Percentiles rank a stretch among this genome's conserved stretches.
These are phyloP conservation scores for Amaurobius ferox DNA, from an alignment of 2,888 invertebrate genomes.

Conservation along the genomic window DNA sequence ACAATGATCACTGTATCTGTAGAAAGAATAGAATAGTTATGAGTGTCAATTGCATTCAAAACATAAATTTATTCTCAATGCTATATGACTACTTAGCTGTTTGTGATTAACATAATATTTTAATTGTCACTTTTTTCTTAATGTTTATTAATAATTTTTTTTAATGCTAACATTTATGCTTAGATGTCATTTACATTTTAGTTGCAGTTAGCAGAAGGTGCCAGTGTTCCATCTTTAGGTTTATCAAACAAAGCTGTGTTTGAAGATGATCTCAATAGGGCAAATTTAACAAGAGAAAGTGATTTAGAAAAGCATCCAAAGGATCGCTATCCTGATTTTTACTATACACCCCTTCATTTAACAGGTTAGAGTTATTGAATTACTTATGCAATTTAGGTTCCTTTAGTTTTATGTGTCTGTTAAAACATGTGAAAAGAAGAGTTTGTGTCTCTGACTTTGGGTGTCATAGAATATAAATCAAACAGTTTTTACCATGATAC, in stretches of 20 bases:
- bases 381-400: too few relatives aligned
- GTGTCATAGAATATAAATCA: too few relatives aligned
- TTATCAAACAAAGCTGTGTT: constrained; percentile 96
- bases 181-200: not conserved
- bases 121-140: not conserved
- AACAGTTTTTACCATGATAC: too few relatives aligned
- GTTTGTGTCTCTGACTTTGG: too few relatives aligned
- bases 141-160: not conserved
- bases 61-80: not conserved
- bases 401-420: too few relatives aligned
- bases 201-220: constrained; percentile 81
- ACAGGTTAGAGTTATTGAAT: constrained; percentile 77
- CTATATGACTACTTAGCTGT: too few relatives aligned
- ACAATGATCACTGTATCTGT: too few relatives aligned
- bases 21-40: too few relatives aligned
- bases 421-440: too few relatives aligned
- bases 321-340: constrained; percentile 83
- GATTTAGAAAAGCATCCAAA: constrained; percentile 77
- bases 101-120: too few relatives aligned
- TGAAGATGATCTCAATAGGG: constrained; percentile 78
- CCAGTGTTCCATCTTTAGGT: constrained; percentile 94
- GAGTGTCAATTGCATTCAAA: too few relatives aligned
- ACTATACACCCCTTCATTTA: constrained; percentile 81
- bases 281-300: constrained; percentile 75
- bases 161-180: too few relatives aligned